Conservation (phyloP, 2,888 invertebrate genomes). For the Pegoplata infirma region DNA sequence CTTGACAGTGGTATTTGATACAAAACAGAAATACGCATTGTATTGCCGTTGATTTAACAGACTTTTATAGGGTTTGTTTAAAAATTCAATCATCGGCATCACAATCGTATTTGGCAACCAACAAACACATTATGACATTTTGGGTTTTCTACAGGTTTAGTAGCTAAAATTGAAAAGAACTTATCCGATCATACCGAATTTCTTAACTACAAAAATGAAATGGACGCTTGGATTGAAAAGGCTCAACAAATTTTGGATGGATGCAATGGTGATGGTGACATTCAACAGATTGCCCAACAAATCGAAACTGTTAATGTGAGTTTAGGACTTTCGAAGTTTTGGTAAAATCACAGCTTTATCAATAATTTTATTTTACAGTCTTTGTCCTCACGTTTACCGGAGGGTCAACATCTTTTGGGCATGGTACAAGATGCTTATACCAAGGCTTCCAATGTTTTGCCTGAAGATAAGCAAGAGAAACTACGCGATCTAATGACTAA, state of each 20-base stretch:
- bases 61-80: too few relatives aligned
- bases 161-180: slow-evolving; percentile 93
- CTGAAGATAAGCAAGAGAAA: slow-evolving; percentile 88
- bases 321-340: slow-evolving; percentile 22
- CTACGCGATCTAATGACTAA: slow-evolving; percentile 87
- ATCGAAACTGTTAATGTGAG: slow-evolving; percentile 87
- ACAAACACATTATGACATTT: too few relatives aligned
- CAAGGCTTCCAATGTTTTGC: slow-evolving; percentile 89
- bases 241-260: slow-evolving; percentile 90
- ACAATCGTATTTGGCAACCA: too few relatives aligned
- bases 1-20: too few relatives aligned
- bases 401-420: slow-evolving; percentile 91
- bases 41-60: too few relatives aligned
- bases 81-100: too few relatives aligned
- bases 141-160: slow-evolving; percentile 80
- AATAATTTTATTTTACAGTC: slow-evolving; percentile 69
- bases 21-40: too few relatives aligned
- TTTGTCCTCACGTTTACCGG: slow-evolving; percentile 83
- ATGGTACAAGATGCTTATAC: slow-evolving; percentile 90
- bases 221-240: slow-evolving; percentile 90
- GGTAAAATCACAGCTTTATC: too few relatives aligned
- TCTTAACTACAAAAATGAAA: slow-evolving; percentile 89
- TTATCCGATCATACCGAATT: slow-evolving; percentile 94
- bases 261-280: slow-evolving; percentile 89
- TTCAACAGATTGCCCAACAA: slow-evolving; percentile 87